Percentiles rank a stretch among this genome's conserved stretches.
phyloP scores from a whole-genome alignment of 2,888 invertebrate genomes.

The Caenorhabditis afra region DNA sequence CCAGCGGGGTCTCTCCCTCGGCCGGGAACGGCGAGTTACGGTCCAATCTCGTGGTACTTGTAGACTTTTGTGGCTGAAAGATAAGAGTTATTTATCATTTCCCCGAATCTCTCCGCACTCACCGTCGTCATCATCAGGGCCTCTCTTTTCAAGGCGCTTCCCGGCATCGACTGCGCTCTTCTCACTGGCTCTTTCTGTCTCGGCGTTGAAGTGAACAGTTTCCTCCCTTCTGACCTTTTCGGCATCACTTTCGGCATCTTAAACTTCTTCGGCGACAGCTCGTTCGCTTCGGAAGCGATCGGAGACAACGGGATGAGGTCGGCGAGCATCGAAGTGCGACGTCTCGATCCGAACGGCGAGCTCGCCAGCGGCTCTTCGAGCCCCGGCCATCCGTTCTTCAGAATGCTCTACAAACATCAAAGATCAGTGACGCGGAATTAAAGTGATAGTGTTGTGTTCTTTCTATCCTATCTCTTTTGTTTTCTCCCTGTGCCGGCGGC shows the following conservation, averaged over 20 bases:
- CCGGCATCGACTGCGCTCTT: not conserved
- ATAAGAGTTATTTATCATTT: conserved; percentile 7
- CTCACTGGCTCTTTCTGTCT: not conserved
- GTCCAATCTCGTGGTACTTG: conserved; percentile 1
- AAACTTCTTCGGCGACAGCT: conserved; percentile 16
- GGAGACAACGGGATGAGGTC: conserved; percentile 14
- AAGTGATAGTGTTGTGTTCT: conserved; percentile 5
- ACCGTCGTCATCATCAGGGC: conserved; percentile 14
- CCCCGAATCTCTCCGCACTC: conserved; percentile 3
- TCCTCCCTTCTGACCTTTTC: conserved; percentile 3
- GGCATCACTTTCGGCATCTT: not conserved
- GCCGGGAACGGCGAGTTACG: not conserved
- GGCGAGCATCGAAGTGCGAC: conserved; percentile 16
- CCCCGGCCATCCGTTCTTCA: conserved; percentile 27
- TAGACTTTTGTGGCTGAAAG: conserved; percentile 7
- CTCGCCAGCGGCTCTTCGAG: not conserved
- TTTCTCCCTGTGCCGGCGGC: not conserved
- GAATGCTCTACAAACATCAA: conserved; percentile 21
- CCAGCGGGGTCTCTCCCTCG: conserved; percentile 41
- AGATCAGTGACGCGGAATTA: not conserved
- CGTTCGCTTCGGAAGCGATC: conserved; percentile 6
- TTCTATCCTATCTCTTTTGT: conserved; percentile 15
- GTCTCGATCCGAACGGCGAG: conserved; percentile 10
- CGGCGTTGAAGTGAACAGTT: conserved; percentile 21
- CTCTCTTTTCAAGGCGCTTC: conserved; percentile 2